A percentile compares a stretch with the other conserved stretches of the same genome.
These are phyloP conservation scores for Pelosia muscerda DNA, from an alignment of 2,888 invertebrate species.

Conservation along the genomic window DNA sequence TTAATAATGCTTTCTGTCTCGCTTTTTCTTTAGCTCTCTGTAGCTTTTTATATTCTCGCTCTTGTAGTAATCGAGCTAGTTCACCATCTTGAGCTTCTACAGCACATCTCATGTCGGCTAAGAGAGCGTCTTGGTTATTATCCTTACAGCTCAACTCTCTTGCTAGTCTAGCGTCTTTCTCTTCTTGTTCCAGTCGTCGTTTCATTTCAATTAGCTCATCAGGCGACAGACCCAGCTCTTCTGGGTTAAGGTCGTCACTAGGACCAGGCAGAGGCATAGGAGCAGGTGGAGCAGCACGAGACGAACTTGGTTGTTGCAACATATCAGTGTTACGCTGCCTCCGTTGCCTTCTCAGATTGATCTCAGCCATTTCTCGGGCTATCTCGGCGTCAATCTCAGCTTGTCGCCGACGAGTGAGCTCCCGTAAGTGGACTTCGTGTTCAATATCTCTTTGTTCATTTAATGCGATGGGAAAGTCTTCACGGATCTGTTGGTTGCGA, in stretches of 20 bases:
- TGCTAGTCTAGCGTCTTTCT: slow-evolving; percentile 77
- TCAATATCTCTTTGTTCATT: slow-evolving; percentile 79
- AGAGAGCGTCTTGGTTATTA: slow-evolving; percentile 72
- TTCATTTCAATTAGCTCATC: slow-evolving; percentile 77
- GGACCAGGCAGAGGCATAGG: slow-evolving; percentile 51
- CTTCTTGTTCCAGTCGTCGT: slow-evolving; percentile 77
- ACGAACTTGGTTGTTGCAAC: slow-evolving; percentile 71
- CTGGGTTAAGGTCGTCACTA: slow-evolving; percentile 64
- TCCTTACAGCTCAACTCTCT: slow-evolving; percentile 74
- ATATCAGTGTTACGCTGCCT: slow-evolving; percentile 66
- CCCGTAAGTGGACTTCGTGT: slow-evolving; percentile 72
- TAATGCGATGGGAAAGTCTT: slow-evolving; percentile 82
- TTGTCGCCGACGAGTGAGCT: slow-evolving; percentile 74
- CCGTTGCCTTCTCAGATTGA: slow-evolving; percentile 77
- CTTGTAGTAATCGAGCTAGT: slow-evolving; percentile 77
- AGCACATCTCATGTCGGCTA: slow-evolving; percentile 82
- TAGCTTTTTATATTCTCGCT: slow-evolving; percentile 81
- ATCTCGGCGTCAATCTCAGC: slow-evolving; percentile 83
- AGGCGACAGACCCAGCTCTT: slow-evolving; percentile 77
- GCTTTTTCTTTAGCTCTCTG: slow-evolving; percentile 83
- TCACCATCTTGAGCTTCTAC: slow-evolving; percentile 84
- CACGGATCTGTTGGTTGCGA: slow-evolving; percentile 83
- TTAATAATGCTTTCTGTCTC: slow-evolving; percentile 78
- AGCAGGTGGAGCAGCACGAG: slow-evolving; percentile 62
- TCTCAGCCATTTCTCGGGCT: slow-evolving; percentile 81